Evolutionary conservation across 1,140 invertebrate genomes (phyloP).

Genomic region (Venturia canescens): DNA sequence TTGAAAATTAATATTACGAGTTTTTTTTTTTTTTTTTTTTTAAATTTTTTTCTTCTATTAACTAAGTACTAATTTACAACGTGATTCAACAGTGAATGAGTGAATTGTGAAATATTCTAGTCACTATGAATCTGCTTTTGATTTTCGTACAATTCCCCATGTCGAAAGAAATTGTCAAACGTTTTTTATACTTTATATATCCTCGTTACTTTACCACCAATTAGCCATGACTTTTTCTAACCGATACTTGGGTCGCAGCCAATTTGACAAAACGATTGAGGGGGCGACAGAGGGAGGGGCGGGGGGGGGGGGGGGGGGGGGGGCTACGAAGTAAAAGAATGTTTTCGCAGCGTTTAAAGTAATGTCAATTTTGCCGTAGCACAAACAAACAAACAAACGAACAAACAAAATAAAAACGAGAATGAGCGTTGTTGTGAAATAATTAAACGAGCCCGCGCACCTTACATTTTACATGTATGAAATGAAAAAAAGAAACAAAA

Average conservation of each 20-base stretch:
- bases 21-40: constrained; percentile 57
- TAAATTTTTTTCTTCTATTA: constrained; percentile 56
- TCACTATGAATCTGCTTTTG: constrained; percentile 69
- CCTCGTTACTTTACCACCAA: constrained; percentile 41
- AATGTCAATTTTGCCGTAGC: constrained; percentile 60
- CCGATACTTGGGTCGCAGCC: constrained; percentile 31
- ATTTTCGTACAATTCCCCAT: constrained; percentile 54
- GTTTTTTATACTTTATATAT: constrained; percentile 45
- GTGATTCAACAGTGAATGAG: constrained; percentile 67
- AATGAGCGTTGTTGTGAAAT: constrained; percentile 30
- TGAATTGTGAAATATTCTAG: constrained; percentile 74
- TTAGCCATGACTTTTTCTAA: constrained; percentile 25
- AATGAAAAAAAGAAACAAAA: no score
- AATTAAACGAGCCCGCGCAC: constrained; percentile 13
- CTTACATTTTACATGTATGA: constrained; percentile 39
- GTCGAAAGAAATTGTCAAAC: constrained; percentile 37
- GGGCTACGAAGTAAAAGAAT: constrained; percentile 56
- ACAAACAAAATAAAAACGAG: not conserved
- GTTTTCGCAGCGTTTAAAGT: constrained; percentile 56
- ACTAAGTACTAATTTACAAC: constrained; percentile 56
- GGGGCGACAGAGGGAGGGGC: no score
- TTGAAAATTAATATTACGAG: constrained; percentile 32
- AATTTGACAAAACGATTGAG: constrained; percentile 39
- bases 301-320: constrained; percentile 44
- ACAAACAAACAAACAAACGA: constrained; percentile 13